Conservation (phyloP, 2,797 vertebrate genomes). For the Aphelocoma californica region DNA sequence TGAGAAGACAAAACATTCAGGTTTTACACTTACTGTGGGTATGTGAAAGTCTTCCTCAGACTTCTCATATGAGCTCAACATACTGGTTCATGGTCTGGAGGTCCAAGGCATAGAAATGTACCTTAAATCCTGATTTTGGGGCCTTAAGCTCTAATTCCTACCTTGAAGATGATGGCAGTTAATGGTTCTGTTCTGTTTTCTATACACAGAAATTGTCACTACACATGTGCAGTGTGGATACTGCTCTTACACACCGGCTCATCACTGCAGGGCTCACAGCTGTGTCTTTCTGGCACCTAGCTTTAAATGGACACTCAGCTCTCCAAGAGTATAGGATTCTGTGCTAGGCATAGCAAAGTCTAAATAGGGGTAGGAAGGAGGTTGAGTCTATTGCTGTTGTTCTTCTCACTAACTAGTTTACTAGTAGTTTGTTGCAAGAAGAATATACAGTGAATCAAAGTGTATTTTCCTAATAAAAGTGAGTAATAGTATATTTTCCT, state of each 20-base stretch:
- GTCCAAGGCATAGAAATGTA: fast-evolving
- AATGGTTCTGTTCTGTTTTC: not conserved
- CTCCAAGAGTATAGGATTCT: not conserved
- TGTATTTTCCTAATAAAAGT: not conserved
- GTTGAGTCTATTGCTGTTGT: not conserved
- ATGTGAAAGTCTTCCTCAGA: not conserved
- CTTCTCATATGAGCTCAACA: not conserved
- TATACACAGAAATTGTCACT: not conserved
- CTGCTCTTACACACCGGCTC: not conserved
- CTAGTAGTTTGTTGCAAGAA: not conserved
- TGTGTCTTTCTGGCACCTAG: not conserved
- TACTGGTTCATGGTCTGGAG: not conserved
- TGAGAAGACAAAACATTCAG: not conserved
- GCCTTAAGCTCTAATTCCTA: not conserved
- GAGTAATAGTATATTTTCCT: not conserved
- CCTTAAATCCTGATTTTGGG: not conserved
- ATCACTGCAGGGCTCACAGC: not conserved
- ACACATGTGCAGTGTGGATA: not conserved
- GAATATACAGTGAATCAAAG: not conserved
- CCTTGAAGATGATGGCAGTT: not conserved
- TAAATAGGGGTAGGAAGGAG: not conserved
- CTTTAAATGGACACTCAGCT: not conserved
- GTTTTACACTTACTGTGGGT: not conserved
- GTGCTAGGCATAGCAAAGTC: not conserved
- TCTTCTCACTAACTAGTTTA: not conserved